These are phyloP conservation scores for Tragelaphus scriptus DNA, from an alignment of 2,113 vertebrate genomes.

Conservation along the genomic window DNA sequence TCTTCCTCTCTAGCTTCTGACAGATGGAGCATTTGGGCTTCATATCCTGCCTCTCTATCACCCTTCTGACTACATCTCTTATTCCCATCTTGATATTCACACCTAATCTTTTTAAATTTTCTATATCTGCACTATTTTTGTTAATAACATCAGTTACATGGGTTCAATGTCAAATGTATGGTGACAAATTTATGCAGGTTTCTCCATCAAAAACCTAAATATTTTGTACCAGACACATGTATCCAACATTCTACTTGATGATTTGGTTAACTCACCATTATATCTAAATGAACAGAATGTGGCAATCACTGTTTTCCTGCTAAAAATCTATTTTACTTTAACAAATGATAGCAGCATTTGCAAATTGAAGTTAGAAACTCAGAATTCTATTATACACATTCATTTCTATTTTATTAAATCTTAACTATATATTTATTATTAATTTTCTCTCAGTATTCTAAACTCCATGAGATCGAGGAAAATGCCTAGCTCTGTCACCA, in stretches of 20 bases:
- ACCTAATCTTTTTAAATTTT: background rate
- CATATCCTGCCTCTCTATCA: background rate
- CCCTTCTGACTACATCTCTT: background rate
- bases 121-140: background rate
- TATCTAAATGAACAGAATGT: background rate
- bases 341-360: background rate
- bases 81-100: background rate
- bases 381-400: background rate
- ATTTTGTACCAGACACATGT: background rate
- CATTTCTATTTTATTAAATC: background rate
- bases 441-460: background rate
- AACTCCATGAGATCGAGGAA: background rate
- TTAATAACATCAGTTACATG: background rate
- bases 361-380: background rate
- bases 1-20: background rate
- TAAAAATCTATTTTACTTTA: background rate
- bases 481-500: background rate
- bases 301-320: background rate
- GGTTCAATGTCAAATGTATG: background rate
- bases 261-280: background rate
- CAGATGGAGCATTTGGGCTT: background rate
- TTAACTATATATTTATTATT: background rate
- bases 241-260: background rate
- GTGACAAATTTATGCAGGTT: background rate
- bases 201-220: background rate